Base-by-base conservation (phyloP, 2,888 invertebrate species). In the Eupithecia subumbrata region DNA sequence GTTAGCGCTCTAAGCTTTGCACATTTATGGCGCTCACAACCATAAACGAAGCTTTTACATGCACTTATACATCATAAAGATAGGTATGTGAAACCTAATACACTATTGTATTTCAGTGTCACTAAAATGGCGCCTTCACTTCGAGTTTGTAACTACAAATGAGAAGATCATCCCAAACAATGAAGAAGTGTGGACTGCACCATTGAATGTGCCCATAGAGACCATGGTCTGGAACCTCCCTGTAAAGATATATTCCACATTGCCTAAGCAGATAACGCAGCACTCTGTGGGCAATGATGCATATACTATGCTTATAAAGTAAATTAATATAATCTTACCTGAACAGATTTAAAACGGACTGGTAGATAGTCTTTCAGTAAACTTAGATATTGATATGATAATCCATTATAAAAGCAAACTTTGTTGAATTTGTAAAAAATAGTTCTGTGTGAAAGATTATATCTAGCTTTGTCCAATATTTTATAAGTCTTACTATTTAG, bases 141-240 rank as follows among this genome's bases (percentile, higher is more conserved):
- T 99, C 91, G 99, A 99, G 92, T 99, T 99, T 95, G 99, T 98
- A 0, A 98, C 98, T 0, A 97, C 97, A 78, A 95, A 96, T 88
- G 97, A 97, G 85, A 95, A 96, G 73, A 93, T 97, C 71, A 93
- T 96, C 77, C 95, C 96, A 40, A 96, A 96, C 8, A 86, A 89
- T 69, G 95, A 95, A 76, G 95, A 96, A 40, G 96, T 95, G 56
- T 98, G 99, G 97, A 97, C 97, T 84, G 99, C 98, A 0, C 99
- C 99, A 0, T 94, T 97, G 3, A 96, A 97, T 80, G 95, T 99
- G 45, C 97, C 98, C 16, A 99, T 99, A 76, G 99, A 99, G 92
- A 99, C 99, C 0, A 99, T 99, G 98, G 97, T 99, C 18, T 99
- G 99, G 99, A 98, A 99, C 93, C 95, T 99, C 73, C 99, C 99